Base-by-base conservation (phyloP, 2,888 invertebrate species). In the Melanostoma scalare region DNA sequence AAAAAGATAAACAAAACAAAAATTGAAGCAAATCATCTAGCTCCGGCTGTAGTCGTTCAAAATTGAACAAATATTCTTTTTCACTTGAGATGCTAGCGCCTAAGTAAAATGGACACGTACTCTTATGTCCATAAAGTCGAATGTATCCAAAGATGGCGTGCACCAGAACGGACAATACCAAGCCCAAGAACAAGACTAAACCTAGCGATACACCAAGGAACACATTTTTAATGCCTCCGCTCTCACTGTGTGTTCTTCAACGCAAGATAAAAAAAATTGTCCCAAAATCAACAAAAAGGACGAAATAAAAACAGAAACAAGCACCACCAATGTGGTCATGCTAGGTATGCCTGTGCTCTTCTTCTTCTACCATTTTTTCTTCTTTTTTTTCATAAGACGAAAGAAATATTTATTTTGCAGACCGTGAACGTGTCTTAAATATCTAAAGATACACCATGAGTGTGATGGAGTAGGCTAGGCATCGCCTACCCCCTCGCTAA, bases 391-490 rank as follows among this genome's bases (percentile, higher is more conserved):
- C 46, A 31, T 38, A 55, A 48, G 46, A 52, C 69, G 42, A 72
- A 67, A 69, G 73, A 69, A 84, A 75, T 84, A 84, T 84, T 84
- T 84, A 84, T 79, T 79, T 84, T 79, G 67, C 79, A 78, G 79
- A 84, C 78, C 84, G 44, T 75, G 71, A 79, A 84, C 84, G 84
- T 84, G 84, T 75, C 75, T 84, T 69, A 84, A 78, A 84, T 84
- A 84, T 61, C 78, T 84, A 79, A 78, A 71, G 74, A 74, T 53
- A 75, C 76, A 58, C 78, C 68, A 63, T 53, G 46, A 63, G 60
- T 50, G 68, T 73, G 61, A 82, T 65, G 77, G 73, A 68, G 68
- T 33, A 52, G 36, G 72, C 35, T 20, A 20, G 20, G 58, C 38
- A 74, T 73, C 42, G 42, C 61, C 50, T 46, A 20, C 3, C 63